Evolutionary conservation across 2,113 vertebrate genomes (phyloP).

Genomic region (Menura novaehollandiae): DNA sequence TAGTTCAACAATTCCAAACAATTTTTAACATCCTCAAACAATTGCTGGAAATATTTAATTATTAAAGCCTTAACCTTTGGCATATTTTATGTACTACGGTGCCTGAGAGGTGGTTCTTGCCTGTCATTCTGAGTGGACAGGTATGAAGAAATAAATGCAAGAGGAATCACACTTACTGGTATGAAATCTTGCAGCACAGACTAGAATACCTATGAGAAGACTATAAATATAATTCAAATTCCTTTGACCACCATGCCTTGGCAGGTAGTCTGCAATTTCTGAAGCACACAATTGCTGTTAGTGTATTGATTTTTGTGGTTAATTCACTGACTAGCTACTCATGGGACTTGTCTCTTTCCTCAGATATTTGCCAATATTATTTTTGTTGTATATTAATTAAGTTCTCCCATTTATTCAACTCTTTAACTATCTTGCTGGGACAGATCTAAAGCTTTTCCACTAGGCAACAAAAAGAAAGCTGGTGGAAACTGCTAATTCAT

Average conservation of each 20-base stretch:
- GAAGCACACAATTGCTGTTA: neutral
- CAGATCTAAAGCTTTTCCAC: neutral
- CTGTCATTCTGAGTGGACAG: neutral
- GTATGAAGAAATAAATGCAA: neutral
- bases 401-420: neutral
- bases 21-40: neutral
- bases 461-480: neutral
- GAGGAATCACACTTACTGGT: neutral
- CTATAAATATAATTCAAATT: neutral
- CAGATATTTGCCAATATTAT: neutral
- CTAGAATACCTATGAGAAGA: neutral
- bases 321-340: neutral
- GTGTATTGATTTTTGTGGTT: constrained; percentile 12
- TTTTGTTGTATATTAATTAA: neutral
- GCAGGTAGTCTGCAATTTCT: neutral
- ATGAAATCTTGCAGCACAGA: neutral
- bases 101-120: neutral
- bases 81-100: neutral
- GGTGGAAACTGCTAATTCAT: neutral
- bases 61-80: neutral
- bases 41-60: neutral
- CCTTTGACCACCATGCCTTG: neutral
- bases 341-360: neutral
- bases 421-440: neutral
- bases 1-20: neutral